Base-by-base conservation (phyloP, 2,888 invertebrate species). In the Cephus pulcher region DNA sequence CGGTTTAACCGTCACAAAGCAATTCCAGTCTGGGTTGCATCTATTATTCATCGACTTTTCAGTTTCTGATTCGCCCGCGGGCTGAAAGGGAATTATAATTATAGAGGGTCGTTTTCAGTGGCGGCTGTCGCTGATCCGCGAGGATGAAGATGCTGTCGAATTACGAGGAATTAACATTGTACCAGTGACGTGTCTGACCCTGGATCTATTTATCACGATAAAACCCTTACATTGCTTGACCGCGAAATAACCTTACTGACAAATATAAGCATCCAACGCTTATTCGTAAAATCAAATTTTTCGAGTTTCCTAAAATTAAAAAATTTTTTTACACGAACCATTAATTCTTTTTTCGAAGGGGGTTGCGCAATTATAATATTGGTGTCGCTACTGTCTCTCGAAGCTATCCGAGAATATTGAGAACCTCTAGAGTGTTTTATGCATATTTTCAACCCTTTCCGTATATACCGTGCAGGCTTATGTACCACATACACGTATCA, bases 31-130 rank as follows among this genome's bases (percentile, higher is more conserved):
- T 34, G 35, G 34, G 74, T 11, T 37, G 74, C 34, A 74, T 35
- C 71, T 71, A 74, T 37, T 11, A 74, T 74, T 74, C 34, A 74
- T 74, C 37, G 74, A 37, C 30, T 74, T 37, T 34, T 74, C 74
- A 37, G 74, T 35, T 74, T 34, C 74, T 30, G 34, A 33, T 70
- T 34, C 12, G 32, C 32, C 34, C 71, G 71, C 4, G 32, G 37
- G 30, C 34, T 35, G 71, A 74, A 23, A 37, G 12, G 34, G n/a
- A n/a, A 35, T 34, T 74, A 74, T 35, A n/a, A 74, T 74, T 34
- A 35, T 34, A 30, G 30, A 74, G 30, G 34, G 35, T 34, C 3
- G 30, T 23, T 71, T 32, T 71, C 32, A 32, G 32, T 12, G 0
- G 23, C 32, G 71, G 12, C 71, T 34, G 32, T 33, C 12, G 32